Base-by-base conservation (phyloP, 2,113 vertebrate species). In the Sorex fumeus region DNA sequence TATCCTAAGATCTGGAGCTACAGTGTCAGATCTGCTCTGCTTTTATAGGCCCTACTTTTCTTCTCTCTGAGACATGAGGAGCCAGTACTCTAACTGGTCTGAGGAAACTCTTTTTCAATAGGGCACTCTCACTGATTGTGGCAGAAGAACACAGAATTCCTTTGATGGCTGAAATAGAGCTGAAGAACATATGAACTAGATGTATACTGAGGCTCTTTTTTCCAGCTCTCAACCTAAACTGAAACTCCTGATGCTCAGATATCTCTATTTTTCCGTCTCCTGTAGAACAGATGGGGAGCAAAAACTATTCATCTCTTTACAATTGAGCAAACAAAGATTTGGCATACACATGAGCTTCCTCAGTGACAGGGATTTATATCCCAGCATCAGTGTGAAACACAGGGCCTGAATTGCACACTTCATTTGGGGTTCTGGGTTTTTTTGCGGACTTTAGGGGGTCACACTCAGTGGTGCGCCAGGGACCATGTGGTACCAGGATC, bases 11-110 rank as follows among this genome's bases (percentile, higher is more conserved):
- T 82, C 83, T 43, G 7, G 43, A 76, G 74, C 82, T 91, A n/a
- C 66, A 87, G 66, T 72, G 25, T 88, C 45, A 87, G 83, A 60
- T 87, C 43, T 90, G 50, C 60, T 50, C 69, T 70, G 75, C 91
- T 90, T 96, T 88, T 84, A 45, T 60, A 45, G 60, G n/a, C 81
- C 32, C 70, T 87, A 0, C 69, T 91, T 88, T 57, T 45, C 74
- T 72, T 93, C 57, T 18, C 67, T 91, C 66, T 60, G 36, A 79
- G 86, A 70, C 45, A 30, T 32, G n/a, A 64, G 28, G 69, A 36
- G 19, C 43, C 57, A 3, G 66, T 40, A 53, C 78, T 75, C 0
- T 72, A 43, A 53, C 25, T 34, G 57, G 72, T 23, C 53, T 18
- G 77, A 88, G 86, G 94, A 84, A 84, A 23, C 53, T 47, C 15